Conservation (phyloP, 2,888 invertebrate genomes). For the Carterocephalus palaemon region DNA sequence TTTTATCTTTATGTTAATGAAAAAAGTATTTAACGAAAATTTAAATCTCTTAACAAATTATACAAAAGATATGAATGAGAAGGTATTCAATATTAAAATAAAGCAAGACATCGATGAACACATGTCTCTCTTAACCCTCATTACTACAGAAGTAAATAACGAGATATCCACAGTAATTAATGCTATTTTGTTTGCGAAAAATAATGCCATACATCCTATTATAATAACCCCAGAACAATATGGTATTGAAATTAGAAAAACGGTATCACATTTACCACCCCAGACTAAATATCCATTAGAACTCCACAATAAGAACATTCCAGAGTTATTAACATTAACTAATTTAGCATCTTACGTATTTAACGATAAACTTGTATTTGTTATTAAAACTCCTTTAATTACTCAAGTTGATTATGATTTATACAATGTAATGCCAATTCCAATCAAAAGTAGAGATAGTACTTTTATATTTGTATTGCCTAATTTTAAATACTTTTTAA, state of each 20-base stretch:
- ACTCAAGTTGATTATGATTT: no score
- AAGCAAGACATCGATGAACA: conserved; percentile 28
- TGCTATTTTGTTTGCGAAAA: conserved; percentile 29
- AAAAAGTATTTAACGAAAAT: conserved; percentile 31
- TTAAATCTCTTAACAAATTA: conserved; percentile 26
- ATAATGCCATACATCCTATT: conserved; percentile 29
- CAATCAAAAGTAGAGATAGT: conserved; percentile 27
- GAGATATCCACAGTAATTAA: conserved; percentile 30
- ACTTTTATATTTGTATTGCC: conserved; percentile 31
- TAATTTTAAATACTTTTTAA: conserved; percentile 28
- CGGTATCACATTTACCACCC: conserved; percentile 27
- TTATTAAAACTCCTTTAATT: no score
- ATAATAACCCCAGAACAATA: conserved; percentile 28
- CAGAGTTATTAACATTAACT: conserved; percentile 24
- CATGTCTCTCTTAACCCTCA: conserved; percentile 28
- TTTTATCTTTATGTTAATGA: no score
- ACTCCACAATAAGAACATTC: conserved; percentile 13
- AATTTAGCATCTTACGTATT: no score
- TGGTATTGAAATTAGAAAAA: conserved; percentile 26
- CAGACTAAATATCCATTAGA: conserved; percentile 26
- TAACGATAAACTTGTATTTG: no score
- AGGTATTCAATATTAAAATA: conserved; percentile 23
- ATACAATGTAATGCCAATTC: conserved; percentile 28
- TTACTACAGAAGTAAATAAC: conserved; percentile 29
- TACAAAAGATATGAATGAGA: conserved; percentile 24